A percentile compares a stretch with the other conserved stretches of the same genome.
These are phyloP conservation scores for Hydrozoanthus gracilis DNA, from an alignment of 92 coral and sea anemone genomes.

Conservation along the genomic window DNA sequence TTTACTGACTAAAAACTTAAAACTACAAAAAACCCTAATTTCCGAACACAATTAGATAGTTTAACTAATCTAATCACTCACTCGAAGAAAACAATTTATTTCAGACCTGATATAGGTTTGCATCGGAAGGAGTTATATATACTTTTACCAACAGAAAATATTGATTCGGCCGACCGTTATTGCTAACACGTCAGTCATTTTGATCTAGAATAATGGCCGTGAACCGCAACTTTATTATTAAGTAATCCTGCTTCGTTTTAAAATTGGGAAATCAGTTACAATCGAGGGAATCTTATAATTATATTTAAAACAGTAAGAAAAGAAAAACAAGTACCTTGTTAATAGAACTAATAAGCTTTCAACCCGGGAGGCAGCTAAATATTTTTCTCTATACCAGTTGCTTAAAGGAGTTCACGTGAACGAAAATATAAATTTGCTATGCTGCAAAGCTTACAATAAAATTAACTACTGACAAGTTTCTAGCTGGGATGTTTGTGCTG, in stretches of 20 bases:
- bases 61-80: conserved; percentile 75
- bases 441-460: background rate
- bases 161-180: conserved; percentile 20
- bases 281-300: background rate
- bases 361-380: conserved; percentile 16
- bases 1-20: conserved; percentile 33
- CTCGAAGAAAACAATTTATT: conserved; percentile 69
- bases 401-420: no score
- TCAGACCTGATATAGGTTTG: conserved; percentile 52
- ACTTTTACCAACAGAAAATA: conserved; percentile 28
- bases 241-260: conserved; percentile 5
- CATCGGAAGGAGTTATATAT: conserved; percentile 63
- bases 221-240: background rate
- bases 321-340: background rate
- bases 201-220: conserved; percentile 13
- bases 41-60: conserved; percentile 84
- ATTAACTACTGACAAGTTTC: conserved; percentile 14
- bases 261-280: conserved; percentile 47
- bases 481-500: background rate
- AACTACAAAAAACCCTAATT: conserved; percentile 53
- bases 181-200: conserved; percentile 54
- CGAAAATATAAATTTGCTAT: background rate
- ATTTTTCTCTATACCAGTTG: background rate
- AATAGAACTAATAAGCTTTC: conserved; percentile 15
- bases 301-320: conserved; percentile 18